These are phyloP conservation scores for Benitochromis conjunctus DNA, from an alignment of 2,113 vertebrate species.

Conservation along the genomic window DNA sequence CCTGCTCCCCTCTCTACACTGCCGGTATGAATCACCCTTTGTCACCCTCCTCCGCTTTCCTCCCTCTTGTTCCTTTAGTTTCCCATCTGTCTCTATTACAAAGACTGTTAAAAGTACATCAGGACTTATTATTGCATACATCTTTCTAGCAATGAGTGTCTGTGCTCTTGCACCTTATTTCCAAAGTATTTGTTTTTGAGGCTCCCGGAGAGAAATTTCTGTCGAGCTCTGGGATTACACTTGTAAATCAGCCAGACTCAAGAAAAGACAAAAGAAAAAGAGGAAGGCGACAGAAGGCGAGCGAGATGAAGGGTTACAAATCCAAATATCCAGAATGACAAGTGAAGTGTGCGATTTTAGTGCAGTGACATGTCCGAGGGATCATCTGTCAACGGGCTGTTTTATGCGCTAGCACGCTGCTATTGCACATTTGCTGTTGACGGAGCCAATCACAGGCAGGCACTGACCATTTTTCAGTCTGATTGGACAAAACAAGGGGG, in stretches of 20 bases:
- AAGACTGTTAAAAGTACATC: constrained; percentile 58
- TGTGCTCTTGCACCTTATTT: neutral
- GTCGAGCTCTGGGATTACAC: constrained; percentile 26
- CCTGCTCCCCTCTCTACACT: constrained; percentile 11
- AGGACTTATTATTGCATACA: constrained; percentile 45
- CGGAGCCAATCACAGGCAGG: constrained; percentile 33
- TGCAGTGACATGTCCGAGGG: constrained; percentile 4
- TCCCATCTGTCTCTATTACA: constrained; percentile 59
- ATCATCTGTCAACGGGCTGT: constrained; percentile 23
- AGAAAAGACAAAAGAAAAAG: neutral
- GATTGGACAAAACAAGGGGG: constrained; percentile 28
- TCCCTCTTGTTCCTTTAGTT: constrained; percentile 46
- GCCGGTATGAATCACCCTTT: constrained; percentile 63
- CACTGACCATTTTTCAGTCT: constrained; percentile 13
- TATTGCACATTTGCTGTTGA: constrained; percentile 1
- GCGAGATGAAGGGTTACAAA: constrained; percentile 21
- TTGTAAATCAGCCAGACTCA: constrained; percentile 40
- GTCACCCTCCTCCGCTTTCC: constrained; percentile 45
- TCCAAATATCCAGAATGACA: constrained; percentile 25
- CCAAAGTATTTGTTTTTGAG: constrained; percentile 24
- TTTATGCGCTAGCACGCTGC: constrained; percentile 2
- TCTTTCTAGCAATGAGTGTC: constrained; percentile 15
- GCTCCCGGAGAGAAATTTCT: constrained; percentile 7
- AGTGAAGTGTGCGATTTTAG: constrained; percentile 22
- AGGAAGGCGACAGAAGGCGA: neutral